These are phyloP conservation scores for Galaxea fascicularis DNA, from an alignment of 92 coral and sea anemone genomes.

Conservation along the genomic window DNA sequence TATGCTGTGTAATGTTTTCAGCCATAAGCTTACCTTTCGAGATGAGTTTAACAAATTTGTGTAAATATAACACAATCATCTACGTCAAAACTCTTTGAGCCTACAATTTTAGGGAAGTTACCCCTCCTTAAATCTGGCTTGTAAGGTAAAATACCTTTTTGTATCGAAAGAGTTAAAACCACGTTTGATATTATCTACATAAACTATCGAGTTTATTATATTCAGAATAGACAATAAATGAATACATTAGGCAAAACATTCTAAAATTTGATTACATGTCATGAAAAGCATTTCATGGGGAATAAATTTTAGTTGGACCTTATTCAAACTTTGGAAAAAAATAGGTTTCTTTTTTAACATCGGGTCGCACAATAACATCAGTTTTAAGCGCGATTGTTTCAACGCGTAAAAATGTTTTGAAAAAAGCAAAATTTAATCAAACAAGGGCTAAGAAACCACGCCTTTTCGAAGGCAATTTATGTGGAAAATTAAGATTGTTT, in stretches of 20 bases:
- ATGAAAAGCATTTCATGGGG: background rate
- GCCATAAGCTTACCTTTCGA: too few relatives aligned
- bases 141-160: background rate
- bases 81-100: too few relatives aligned
- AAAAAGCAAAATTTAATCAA: conserved; percentile 22
- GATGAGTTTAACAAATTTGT: background rate
- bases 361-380: background rate
- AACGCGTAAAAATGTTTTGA: conserved; percentile 1
- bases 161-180: background rate
- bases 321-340: background rate
- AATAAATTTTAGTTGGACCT: background rate
- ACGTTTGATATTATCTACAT: background rate
- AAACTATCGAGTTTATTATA: background rate
- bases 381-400: conserved; percentile 7
- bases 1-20: background rate
- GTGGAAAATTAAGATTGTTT: conserved; percentile 39
- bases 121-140: background rate
- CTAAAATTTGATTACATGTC: background rate
- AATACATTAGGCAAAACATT: background rate
- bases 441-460: conserved; percentile 26
- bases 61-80: too few relatives aligned
- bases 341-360: background rate
- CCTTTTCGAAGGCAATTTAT: conserved; percentile 37
- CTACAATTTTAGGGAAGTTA: too few relatives aligned
- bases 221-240: background rate